Evolutionary conservation across 2,113 vertebrate species (phyloP).

Genomic region (Myiopsitta monachus): DNA sequence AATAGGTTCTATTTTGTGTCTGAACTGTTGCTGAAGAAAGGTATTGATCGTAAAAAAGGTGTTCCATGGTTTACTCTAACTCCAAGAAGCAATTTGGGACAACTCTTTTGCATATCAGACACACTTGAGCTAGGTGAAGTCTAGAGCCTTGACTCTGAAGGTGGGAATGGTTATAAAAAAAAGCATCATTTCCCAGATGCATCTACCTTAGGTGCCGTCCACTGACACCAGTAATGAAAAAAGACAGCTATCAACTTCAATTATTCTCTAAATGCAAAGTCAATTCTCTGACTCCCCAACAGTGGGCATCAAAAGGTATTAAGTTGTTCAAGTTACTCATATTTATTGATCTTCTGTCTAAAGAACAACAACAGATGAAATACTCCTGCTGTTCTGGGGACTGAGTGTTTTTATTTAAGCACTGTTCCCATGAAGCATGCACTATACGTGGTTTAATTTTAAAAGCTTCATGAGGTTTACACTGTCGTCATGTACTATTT

Average conservation of each 20-base stretch:
- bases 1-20: background rate
- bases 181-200: background rate
- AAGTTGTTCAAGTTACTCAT: constrained; percentile 4
- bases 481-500: background rate
- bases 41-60: background rate
- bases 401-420: background rate
- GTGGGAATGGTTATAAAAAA: background rate
- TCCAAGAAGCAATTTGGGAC: background rate
- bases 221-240: background rate
- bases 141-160: background rate
- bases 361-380: background rate
- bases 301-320: background rate
- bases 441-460: background rate
- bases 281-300: background rate
- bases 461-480: background rate
- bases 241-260: background rate
- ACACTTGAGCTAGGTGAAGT: background rate
- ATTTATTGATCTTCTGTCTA: constrained; percentile 30
- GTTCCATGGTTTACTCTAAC: background rate
- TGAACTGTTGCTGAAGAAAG: background rate
- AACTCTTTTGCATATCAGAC: background rate
- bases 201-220: background rate
- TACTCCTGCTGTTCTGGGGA: background rate
- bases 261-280: background rate
- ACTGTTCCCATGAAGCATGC: background rate